A percentile compares a stretch with the other conserved stretches of the same genome.
These are phyloP conservation scores for Aptenodytes forsteri DNA, from an alignment of 2,113 vertebrate genomes.

Conservation along the genomic window DNA sequence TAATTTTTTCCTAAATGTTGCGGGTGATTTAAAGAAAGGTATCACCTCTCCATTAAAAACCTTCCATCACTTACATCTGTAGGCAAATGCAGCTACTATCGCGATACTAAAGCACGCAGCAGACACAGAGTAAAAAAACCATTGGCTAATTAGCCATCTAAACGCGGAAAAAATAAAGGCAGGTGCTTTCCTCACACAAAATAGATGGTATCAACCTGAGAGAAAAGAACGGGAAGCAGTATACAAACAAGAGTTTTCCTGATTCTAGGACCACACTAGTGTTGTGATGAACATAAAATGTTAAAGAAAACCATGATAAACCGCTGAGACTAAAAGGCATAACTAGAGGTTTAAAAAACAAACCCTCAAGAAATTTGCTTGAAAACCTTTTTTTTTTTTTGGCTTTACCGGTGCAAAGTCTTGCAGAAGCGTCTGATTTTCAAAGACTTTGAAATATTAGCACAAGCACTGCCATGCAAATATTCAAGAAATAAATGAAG, in stretches of 20 bases:
- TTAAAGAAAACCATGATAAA: neutral
- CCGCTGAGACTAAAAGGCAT: neutral
- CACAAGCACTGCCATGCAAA: neutral
- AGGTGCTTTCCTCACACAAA: neutral
- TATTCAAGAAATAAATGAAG: neutral
- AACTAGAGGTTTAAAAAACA: neutral
- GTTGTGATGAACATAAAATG: neutral
- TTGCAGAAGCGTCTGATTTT: neutral
- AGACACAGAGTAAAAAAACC: neutral
- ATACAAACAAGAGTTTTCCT: neutral
- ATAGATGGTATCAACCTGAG: neutral
- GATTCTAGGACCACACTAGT: neutral
- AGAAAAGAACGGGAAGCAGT: neutral
- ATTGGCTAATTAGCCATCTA: neutral
- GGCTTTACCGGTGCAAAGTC: neutral
- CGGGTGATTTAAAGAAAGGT: neutral
- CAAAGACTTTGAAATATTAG: neutral
- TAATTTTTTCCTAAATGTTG: neutral
- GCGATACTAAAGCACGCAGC: accelerated
- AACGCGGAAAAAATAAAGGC: neutral
- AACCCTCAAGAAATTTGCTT: neutral
- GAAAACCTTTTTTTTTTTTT: neutral
- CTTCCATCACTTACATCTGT: neutral
- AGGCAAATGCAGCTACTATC: neutral
- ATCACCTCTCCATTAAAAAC: neutral